Evolutionary conservation across 2,888 invertebrate species (phyloP), one percentile per base, ranked within the genome.

Genomic region (Philaethria dido): DNA sequence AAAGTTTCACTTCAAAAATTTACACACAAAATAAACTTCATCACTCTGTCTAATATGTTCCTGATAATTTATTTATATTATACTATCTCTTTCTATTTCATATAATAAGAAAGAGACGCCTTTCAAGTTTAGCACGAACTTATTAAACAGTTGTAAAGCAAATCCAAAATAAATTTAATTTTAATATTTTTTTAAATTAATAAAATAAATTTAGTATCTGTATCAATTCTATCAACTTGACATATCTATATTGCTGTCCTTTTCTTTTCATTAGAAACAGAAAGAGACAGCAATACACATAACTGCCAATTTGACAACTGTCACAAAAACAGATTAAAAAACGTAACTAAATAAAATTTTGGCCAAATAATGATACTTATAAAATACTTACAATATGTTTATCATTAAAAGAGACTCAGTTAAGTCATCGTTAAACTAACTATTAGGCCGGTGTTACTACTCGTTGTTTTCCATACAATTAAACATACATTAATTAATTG

Each of bases 361-460:
- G 36, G 20, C 25, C 8, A 57, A 1, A 36, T 22, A 55, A 22
- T n/a, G 9, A 4, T 55, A 22, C 55, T 22, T 55, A 55, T 39
- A 62, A 64, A 64, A 47, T 67, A 55, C 50, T 55, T 62, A 50
- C 18, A 25, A 14, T 48, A 48, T 45, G 42, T 59, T 64, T 63
- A 52, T 45, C 22, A 66, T 36, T 36, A 48, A 9, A 20, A 39
- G 22, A 57, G 61, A 18, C 47, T 22, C 62, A 61, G 68, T 76
- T 75, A 74, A 68, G 72, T 72, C 72, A 78, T 80, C 78, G 77
- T 77, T 75, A 72, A 76, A 74, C 82, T 87, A 91, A 85, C 71
- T 88, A 89, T 91, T 92, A 92, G 92, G 92, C 92, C 92, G 92
- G 89, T 91, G 74, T 75, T 77, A 89, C 92, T 91, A 92, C 92